These are phyloP conservation scores for Mormyrus lacerda DNA, from an alignment of 2,113 vertebrate genomes.

Conservation along the genomic window DNA sequence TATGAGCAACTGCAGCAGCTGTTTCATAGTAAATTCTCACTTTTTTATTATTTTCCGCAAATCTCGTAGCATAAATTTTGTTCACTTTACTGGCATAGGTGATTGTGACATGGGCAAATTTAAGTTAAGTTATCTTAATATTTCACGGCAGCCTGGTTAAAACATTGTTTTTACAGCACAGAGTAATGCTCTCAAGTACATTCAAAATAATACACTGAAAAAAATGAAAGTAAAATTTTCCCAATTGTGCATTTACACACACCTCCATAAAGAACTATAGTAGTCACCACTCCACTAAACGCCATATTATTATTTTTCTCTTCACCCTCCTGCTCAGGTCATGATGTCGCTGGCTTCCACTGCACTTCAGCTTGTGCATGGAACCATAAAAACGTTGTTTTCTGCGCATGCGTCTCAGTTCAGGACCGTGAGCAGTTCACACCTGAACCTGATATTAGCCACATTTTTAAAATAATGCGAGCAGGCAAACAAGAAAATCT, in stretches of 20 bases:
- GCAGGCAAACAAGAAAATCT: neutral
- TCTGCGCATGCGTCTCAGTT: neutral
- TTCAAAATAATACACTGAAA: neutral
- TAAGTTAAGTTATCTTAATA: neutral
- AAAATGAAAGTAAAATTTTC: neutral
- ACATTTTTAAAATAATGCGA: neutral
- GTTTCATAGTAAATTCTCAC: neutral
- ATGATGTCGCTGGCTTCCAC: too few relatives aligned
- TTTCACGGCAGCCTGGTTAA: neutral
- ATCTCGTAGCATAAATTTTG: neutral
- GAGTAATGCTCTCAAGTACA: neutral
- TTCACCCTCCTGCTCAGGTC: too few relatives aligned
- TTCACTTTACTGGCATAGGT: neutral
- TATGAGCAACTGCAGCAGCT: neutral
- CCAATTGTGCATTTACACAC: neutral
- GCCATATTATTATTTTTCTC: too few relatives aligned
- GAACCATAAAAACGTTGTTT: neutral
- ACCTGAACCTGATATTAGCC: neutral
- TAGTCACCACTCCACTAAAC: neutral
- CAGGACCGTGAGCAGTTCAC: neutral
- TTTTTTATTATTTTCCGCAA: neutral
- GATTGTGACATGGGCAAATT: neutral
- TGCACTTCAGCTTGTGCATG: too few relatives aligned
- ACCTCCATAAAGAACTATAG: neutral
- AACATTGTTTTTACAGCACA: too few relatives aligned